Evolutionary conservation across 2,113 vertebrate species (phyloP), one percentile per base, ranked within the genome.

Genomic region (Xiphophorus maculatus): DNA sequence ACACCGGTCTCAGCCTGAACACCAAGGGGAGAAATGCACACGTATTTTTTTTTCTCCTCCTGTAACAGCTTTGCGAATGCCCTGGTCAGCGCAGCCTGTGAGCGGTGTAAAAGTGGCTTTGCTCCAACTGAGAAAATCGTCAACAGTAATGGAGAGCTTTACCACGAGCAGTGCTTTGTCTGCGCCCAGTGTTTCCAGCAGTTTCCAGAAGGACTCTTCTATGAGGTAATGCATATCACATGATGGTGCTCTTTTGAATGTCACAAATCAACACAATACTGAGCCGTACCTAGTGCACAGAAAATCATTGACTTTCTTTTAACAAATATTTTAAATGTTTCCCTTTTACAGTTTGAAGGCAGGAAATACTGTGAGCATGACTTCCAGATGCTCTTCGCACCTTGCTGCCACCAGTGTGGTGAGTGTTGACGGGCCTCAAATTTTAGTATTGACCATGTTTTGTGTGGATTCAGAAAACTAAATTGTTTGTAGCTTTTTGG

Each of bases 361-460:
- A 97, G 98, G 83, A 99, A 99, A 84, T 99, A 99, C 82, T 99
- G 98, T n/a, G 98, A 99, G 88, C 97, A 99, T 85, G 98, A 99
- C 87, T 99, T 99, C 91, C 98, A 99, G 90, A 99, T 99, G 96
- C 96, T 99, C 81, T 99, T 99, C 87, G 97, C 98, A 25, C 98
- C 98, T 30, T 99, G 97, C 90, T 99, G 98, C 87, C 97, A 97
- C 87, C 96, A 99, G 35, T 99, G 98, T 89, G 97, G 98, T 99
- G 94, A 98, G 97, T 96, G 74, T 66, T 64, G 15, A 6, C 37
- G 9, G n/a, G 5, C 29, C n/a, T 67, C 1, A 66, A 63, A 29
- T 37, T 37, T 37, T 37, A 37, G 35, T 37, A 37, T 37, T 58
- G 61, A 14, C 60, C 32, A 29, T 72, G 17, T 60, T 70, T 63